phyloP scores from a whole-genome alignment of 1,140 invertebrate species.

The Drosophila ficusphila region DNA sequence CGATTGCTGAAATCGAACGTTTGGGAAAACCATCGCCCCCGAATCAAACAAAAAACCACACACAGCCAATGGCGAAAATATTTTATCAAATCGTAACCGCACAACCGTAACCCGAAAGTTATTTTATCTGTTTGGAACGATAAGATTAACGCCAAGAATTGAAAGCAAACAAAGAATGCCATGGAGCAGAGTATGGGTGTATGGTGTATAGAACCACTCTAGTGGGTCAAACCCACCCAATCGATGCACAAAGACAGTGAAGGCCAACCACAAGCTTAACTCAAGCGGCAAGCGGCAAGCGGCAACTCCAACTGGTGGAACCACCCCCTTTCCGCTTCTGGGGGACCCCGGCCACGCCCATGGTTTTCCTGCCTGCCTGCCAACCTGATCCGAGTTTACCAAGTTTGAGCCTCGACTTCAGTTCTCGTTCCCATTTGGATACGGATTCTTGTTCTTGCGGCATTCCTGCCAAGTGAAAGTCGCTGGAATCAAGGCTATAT shows the following conservation, averaged over 20 bases:
- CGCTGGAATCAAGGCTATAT: conserved; percentile 49
- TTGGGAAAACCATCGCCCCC: not conserved
- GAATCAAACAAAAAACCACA: not conserved
- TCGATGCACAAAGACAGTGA: conserved; percentile 28
- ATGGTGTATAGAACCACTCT: not conserved
- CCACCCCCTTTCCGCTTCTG: not conserved
- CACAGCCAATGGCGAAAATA: conserved; percentile 14
- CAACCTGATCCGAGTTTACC: conserved; percentile 8
- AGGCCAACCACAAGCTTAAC: conserved; percentile 38
- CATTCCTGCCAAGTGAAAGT: conserved; percentile 71
- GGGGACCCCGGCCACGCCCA: conserved; percentile 1
- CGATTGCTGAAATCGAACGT: not conserved
- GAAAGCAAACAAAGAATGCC: conserved; percentile 6
- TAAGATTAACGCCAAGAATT: conserved; percentile 36
- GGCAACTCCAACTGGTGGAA: conserved; percentile 32
- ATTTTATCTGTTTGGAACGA: conserved; percentile 40
- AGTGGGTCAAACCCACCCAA: conserved; percentile 37
- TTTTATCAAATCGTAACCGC: conserved; percentile 39
- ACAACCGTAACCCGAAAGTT: conserved; percentile 33
- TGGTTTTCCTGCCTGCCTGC: not conserved
- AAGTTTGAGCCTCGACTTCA: not conserved
- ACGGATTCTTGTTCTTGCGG: conserved; percentile 32
- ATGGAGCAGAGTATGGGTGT: not conserved
- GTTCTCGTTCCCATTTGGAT: conserved; percentile 34
- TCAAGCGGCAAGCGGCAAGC: conserved; percentile 47